Conservation (phyloP, 2,113 vertebrate species). For the Plestiodon gilberti region DNA sequence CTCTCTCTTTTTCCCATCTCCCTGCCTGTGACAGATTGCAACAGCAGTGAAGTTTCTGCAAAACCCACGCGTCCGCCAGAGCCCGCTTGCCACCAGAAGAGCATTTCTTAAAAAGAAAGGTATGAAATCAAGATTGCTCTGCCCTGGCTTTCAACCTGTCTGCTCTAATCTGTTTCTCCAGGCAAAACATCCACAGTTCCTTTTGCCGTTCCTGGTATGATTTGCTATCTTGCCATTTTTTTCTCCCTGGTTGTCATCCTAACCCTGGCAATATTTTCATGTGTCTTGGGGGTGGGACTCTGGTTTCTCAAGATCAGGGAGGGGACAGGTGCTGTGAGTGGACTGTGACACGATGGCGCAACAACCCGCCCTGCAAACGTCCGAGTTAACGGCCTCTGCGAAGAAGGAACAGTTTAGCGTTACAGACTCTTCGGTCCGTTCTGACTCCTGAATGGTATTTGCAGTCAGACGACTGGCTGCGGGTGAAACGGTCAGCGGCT, state of each 20-base stretch:
- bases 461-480: conserved; percentile 32
- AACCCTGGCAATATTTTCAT: not conserved
- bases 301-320: not conserved
- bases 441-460: conserved; percentile 26
- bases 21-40: conserved; percentile 78
- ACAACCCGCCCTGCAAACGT: conserved; percentile 4
- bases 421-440: conserved; percentile 33
- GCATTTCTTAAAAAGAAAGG: conserved; percentile 98
- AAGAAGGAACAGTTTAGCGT: not conserved
- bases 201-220: not conserved
- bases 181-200: not conserved
- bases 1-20: conserved; percentile 45
- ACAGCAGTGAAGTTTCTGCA: conserved; percentile 97
- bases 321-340: not conserved
- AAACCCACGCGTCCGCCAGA: conserved; percentile 93
- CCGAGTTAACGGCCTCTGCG: conserved; percentile 19
- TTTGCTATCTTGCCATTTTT: not conserved
- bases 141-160: not conserved
- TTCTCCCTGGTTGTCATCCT: not conserved
- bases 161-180: not conserved
- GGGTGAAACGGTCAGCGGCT: conserved; percentile 63
- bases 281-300: not conserved
- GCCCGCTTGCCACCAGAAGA: conserved; percentile 88
- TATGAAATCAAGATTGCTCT: conserved; percentile 62
- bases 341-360: not conserved